Evolutionary conservation across 2,113 vertebrate genomes (phyloP).

Genomic region (Callaeas wilsoni): DNA sequence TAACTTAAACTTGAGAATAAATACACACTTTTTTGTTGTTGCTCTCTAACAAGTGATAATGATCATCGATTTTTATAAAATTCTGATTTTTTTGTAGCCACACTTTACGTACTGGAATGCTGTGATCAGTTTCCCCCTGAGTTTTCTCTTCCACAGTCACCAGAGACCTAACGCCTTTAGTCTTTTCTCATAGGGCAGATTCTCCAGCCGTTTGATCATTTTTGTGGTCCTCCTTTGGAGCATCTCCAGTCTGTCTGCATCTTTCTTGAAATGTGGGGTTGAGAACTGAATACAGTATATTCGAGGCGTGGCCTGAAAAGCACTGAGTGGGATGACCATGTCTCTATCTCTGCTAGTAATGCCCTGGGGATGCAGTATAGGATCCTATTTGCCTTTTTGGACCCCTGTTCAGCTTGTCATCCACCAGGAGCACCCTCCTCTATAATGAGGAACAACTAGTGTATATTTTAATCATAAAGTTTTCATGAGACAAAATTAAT

Average conservation of each 20-base stretch:
- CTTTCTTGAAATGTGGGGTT: not conserved
- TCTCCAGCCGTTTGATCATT: not conserved
- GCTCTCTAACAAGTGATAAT: not conserved
- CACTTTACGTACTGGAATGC: not conserved
- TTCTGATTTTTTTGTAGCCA: not conserved
- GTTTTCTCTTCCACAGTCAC: not conserved
- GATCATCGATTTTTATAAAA: not conserved
- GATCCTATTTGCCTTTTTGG: not conserved
- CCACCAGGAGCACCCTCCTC: not conserved
- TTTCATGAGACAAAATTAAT: not conserved
- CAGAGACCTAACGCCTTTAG: not conserved
- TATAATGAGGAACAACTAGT: not conserved
- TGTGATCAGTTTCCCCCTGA: not conserved
- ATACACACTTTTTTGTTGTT: not conserved
- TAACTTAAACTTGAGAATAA: not conserved
- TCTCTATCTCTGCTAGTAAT: not conserved
- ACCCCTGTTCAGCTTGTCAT: not conserved
- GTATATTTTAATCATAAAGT: not conserved
- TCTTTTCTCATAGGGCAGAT: not conserved
- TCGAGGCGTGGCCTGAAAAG: not conserved
- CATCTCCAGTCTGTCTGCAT: not conserved
- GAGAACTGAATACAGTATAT: not conserved
- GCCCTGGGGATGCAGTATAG: too few species aligned
- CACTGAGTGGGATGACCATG: rapidly evolving
- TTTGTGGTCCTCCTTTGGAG: not conserved